These are phyloP conservation scores for Hydroisotoma schaefferi DNA, from an alignment of 2,888 invertebrate genomes.

Conservation along the genomic window DNA sequence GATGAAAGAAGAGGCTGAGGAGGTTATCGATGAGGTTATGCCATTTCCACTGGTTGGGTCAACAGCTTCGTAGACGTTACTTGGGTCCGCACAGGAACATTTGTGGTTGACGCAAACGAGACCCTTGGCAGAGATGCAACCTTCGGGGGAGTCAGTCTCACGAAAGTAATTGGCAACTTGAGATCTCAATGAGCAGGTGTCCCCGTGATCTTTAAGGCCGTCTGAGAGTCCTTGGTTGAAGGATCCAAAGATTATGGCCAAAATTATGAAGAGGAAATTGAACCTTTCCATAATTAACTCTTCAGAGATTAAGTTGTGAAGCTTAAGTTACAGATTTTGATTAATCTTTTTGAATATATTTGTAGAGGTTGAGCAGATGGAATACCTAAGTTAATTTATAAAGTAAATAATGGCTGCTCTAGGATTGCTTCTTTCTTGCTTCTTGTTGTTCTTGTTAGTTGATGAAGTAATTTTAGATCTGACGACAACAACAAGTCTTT, in stretches of 20 bases:
- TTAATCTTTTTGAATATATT: no score
- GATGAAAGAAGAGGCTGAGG: constrained; percentile 16
- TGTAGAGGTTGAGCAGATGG: no score
- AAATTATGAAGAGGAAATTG: not conserved
- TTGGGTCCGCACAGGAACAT: constrained; percentile 37
- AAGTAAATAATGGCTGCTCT: no score
- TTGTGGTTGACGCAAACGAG: constrained; percentile 36
- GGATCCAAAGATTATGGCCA: constrained; percentile 17
- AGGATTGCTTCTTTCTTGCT: no score
- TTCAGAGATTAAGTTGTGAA: no score
- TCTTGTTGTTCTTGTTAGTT: no score
- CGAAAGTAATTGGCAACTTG: constrained; percentile 39
- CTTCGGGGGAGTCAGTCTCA: constrained; percentile 29
- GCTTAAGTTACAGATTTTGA: no score
- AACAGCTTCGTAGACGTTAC: constrained; percentile 30
- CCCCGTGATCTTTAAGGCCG: constrained; percentile 22
- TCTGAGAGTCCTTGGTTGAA: constrained; percentile 17
- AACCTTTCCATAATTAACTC: no score
- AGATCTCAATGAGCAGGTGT: constrained; percentile 30
- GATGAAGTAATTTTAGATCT: no score
- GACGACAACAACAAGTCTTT: no score
- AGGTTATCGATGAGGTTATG: constrained; percentile 13
- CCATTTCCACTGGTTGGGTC: constrained; percentile 6
- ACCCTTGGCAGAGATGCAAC: constrained; percentile 34
- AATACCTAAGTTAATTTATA: no score